Evolutionary conservation across 2,797 vertebrate species (phyloP).

Genomic region (Spondyliosoma cantharus): DNA sequence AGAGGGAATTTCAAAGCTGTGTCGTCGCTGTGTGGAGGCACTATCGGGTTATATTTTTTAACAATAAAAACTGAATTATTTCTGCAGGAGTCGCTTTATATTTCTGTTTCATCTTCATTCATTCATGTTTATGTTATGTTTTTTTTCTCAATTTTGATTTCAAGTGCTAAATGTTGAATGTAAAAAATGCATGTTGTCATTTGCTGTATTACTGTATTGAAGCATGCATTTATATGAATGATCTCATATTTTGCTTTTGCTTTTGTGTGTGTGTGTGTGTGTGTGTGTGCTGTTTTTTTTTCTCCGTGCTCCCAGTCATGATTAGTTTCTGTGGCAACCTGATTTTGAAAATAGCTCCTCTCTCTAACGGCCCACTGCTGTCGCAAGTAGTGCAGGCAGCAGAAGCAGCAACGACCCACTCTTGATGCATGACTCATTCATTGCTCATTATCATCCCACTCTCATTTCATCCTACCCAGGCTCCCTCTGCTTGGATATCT

Average conservation of each 20-base stretch:
- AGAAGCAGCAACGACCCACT: conserved; percentile 62
- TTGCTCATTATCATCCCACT: conserved; percentile 85
- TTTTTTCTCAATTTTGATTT: background rate
- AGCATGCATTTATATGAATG: background rate
- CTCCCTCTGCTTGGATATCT: conserved; percentile 73
- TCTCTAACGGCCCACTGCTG: conserved; percentile 73
- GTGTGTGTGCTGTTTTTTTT: background rate
- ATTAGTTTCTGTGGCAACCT: conserved; percentile 76
- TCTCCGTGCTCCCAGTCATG: conserved; percentile 42
- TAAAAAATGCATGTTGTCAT: background rate
- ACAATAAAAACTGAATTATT: background rate
- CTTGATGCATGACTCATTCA: conserved; percentile 85
- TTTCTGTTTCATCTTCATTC: background rate
- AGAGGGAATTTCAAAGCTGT: conserved; percentile 6
- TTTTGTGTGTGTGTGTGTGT: conserved; percentile 39
- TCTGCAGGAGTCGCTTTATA: background rate
- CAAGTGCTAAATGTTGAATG: background rate
- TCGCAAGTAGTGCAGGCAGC: conserved; percentile 60
- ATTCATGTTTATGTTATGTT: background rate
- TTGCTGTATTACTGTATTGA: background rate
- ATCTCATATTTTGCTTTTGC: conserved; percentile 40
- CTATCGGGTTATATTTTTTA: background rate
- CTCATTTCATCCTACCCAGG: conserved; percentile 71
- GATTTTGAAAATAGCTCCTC: conserved; percentile 77
- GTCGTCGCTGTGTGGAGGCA: conserved; percentile 9